Evolutionary conservation across 2,888 invertebrate genomes (phyloP).

Genomic region (Smittia aterrima): DNA sequence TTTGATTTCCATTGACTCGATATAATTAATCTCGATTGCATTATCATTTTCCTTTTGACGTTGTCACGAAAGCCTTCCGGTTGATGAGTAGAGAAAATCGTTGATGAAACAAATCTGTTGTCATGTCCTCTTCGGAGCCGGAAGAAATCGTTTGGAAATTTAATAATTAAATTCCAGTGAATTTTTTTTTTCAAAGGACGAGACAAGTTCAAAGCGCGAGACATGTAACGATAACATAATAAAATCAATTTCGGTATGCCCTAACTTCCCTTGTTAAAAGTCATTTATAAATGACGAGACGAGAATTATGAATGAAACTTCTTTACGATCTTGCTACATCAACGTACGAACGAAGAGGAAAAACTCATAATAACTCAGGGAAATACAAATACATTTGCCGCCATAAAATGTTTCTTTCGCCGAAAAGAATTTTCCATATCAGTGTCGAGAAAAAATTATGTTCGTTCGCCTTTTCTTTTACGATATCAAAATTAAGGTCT

Average conservation of each 20-base stretch:
- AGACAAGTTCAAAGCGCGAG: not conserved
- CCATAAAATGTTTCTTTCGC: conserved; percentile 6
- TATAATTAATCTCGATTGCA: not conserved
- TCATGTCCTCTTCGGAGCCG: not conserved
- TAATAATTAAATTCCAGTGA: not conserved
- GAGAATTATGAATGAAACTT: conserved; percentile 38
- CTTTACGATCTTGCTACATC: conserved; percentile 25
- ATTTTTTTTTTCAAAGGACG: not conserved
- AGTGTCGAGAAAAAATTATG: conserved; percentile 23
- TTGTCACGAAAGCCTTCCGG: too few species aligned
- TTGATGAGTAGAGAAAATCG: too few species aligned
- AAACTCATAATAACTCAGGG: conserved; percentile 34
- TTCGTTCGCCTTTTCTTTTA: conserved; percentile 21
- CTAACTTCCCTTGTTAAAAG: not conserved
- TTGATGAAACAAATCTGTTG: not conserved
- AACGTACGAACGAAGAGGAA: not conserved
- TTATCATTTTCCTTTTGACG: too few species aligned
- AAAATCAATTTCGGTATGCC: too few species aligned
- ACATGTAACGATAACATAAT: too few species aligned
- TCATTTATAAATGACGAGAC: not conserved
- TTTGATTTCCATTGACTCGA: not conserved
- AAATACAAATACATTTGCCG: conserved; percentile 37
- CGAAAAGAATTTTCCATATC: not conserved
- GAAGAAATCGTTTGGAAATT: not conserved
- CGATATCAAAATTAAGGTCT: conserved; percentile 40